These are phyloP conservation scores for Eutrigla gurnardus DNA, from an alignment of 2,797 vertebrate genomes.

Conservation along the genomic window DNA sequence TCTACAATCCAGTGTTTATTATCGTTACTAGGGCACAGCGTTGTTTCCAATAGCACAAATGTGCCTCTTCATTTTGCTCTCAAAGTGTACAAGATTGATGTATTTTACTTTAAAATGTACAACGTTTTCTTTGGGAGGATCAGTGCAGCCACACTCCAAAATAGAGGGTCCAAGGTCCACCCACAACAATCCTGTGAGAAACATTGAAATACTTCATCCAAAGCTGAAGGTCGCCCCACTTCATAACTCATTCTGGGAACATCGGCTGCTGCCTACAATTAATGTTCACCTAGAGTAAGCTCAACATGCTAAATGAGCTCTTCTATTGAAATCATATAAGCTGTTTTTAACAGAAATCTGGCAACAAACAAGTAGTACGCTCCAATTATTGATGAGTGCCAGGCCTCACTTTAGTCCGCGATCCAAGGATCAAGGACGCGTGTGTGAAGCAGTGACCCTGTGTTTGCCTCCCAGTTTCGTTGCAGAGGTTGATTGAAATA, in stretches of 20 bases:
- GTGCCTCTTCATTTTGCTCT: no score
- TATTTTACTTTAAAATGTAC: no score
- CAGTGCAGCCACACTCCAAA: no score
- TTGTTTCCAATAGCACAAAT: no score
- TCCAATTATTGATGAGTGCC: constrained; percentile 1
- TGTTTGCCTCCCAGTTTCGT: not conserved
- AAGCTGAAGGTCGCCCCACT: not conserved
- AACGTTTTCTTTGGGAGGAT: no score
- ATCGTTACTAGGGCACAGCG: not conserved
- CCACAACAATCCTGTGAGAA: not conserved
- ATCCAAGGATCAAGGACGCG: constrained; percentile 2
- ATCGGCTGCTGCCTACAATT: not conserved
- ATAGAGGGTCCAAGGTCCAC: not conserved
- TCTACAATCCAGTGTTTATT: not conserved
- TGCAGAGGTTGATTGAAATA: not conserved
- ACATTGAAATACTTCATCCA: not conserved
- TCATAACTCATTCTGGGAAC: not conserved
- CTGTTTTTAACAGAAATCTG: constrained; percentile 4
- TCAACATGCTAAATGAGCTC: constrained; percentile 3
- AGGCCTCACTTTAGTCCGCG: constrained; percentile 4
- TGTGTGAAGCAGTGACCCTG: not conserved
- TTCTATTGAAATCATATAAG: not conserved
- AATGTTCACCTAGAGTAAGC: not conserved
- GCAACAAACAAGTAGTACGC: not conserved
- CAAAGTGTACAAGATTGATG: no score